phyloP scores from a whole-genome alignment of 2,888 invertebrate species.

The Drosophila eohydei region DNA sequence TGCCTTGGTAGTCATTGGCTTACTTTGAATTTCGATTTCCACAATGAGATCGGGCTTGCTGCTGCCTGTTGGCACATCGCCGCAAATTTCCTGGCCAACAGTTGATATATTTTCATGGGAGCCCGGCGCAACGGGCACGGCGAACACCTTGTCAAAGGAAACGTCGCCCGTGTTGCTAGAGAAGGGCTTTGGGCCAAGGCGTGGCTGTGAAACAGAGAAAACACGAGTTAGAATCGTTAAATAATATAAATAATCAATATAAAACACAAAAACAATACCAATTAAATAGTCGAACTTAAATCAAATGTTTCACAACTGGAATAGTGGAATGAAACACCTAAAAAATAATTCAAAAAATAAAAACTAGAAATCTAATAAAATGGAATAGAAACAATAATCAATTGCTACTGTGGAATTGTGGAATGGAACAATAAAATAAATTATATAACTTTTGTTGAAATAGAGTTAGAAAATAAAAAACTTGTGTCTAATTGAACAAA shows the following conservation, averaged over 20 bases:
- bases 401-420: not conserved
- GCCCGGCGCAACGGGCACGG: constrained; percentile 90
- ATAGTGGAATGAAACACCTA: not conserved
- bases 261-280: not conserved
- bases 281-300: not conserved
- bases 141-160: constrained; percentile 92
- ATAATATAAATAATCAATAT: not conserved
- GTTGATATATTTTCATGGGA: constrained; percentile 82
- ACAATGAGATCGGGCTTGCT: constrained; percentile 83
- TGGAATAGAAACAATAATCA: not conserved
- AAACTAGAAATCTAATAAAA: not conserved
- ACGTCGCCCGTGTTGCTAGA: constrained; percentile 92
- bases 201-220: constrained; percentile 87
- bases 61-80: constrained; percentile 35
- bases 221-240: not conserved
- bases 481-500: not conserved
- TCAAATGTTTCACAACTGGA: not conserved
- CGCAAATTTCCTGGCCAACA: constrained; percentile 55
- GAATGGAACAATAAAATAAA: constrained; percentile 1
- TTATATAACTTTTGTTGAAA: not conserved
- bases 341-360: not conserved
- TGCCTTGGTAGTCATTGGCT: constrained; percentile 61
- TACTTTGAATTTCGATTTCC: constrained; percentile 86
- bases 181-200: constrained; percentile 94
- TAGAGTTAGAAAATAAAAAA: not conserved